Percentiles rank a stretch among this genome's conserved stretches.
phyloP scores from a whole-genome alignment of 2,888 invertebrate genomes.

The Meghimatium bilineatum region DNA sequence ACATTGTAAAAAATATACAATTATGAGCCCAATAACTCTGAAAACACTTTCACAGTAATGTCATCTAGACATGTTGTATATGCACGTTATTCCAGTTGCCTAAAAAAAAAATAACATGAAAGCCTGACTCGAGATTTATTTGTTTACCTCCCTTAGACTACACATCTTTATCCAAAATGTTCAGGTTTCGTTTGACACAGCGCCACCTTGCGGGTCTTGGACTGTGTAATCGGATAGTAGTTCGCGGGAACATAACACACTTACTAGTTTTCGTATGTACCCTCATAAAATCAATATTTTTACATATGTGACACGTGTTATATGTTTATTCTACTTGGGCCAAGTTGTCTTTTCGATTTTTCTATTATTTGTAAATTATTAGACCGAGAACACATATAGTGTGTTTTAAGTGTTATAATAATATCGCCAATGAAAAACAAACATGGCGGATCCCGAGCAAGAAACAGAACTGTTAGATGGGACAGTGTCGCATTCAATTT shows the following conservation, averaged over 20 bases:
- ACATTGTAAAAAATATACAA: too few relatives aligned
- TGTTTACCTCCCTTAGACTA: constrained; percentile 8
- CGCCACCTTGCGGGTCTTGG: constrained; percentile 51
- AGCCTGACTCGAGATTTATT: background rate
- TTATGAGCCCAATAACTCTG: too few relatives aligned
- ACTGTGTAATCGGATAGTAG: constrained; percentile 44
- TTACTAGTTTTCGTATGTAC: background rate
- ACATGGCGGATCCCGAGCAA: constrained; percentile 70
- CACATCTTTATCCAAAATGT: background rate
- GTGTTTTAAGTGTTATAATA: constrained; percentile 28
- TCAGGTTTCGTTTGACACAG: constrained; percentile 26
- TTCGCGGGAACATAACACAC: constrained; percentile 47
- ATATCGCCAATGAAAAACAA: constrained; percentile 59
- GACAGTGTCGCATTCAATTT: constrained; percentile 38
- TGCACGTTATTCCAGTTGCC: too few relatives aligned
- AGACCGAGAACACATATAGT: constrained; percentile 2
- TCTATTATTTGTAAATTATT: background rate
- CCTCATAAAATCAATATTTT: background rate
- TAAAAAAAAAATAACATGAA: too few relatives aligned
- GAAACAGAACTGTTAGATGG: constrained; percentile 57
- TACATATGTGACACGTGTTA: background rate
- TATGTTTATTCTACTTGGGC: background rate
- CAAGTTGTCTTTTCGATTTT: background rate
- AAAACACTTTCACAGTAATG: too few relatives aligned
- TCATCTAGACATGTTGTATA: too few relatives aligned